Percentiles rank a stretch among this genome's conserved stretches.
Conservation (phyloP, 1,140 invertebrate species). For the Uloborus diversus region DNA sequence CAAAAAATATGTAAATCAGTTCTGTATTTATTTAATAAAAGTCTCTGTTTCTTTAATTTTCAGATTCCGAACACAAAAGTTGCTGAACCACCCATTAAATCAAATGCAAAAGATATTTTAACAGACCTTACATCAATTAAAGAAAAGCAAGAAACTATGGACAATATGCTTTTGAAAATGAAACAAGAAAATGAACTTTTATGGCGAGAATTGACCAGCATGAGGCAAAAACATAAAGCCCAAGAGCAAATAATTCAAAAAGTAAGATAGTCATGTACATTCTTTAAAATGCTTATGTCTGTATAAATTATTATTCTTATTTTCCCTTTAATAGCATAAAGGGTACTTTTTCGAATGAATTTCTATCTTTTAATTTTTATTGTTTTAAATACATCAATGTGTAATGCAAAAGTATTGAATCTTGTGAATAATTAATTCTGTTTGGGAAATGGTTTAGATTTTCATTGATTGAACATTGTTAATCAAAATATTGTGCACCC, state of each 20-base stretch:
- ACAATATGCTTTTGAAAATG: constrained; percentile 84
- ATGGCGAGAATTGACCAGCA: constrained; percentile 90
- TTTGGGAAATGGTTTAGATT: no score
- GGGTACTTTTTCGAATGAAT: no score
- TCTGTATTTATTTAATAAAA: no score
- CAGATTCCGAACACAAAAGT: background rate
- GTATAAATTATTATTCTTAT: background rate
- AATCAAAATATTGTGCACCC: no score
- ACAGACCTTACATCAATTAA: constrained; percentile 87
- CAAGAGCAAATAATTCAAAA: constrained; percentile 99
- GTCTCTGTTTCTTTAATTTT: background rate
- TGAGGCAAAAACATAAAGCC: constrained; percentile 92
- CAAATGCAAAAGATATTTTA: constrained; percentile 72
- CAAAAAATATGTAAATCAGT: no score
- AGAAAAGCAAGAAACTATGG: constrained; percentile 86
- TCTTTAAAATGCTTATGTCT: constrained; percentile 75
- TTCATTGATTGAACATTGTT: no score
- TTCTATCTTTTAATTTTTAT: no score
- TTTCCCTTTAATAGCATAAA: no score
- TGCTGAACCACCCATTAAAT: background rate
- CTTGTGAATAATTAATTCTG: background rate
- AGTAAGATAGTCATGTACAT: constrained; percentile 74
- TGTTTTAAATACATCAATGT: constrained; percentile 79
- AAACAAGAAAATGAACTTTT: constrained; percentile 95
- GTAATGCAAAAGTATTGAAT: constrained; percentile 72